Conservation (phyloP, 1,140 invertebrate species). For the Mizuhopecten yessoensis region DNA sequence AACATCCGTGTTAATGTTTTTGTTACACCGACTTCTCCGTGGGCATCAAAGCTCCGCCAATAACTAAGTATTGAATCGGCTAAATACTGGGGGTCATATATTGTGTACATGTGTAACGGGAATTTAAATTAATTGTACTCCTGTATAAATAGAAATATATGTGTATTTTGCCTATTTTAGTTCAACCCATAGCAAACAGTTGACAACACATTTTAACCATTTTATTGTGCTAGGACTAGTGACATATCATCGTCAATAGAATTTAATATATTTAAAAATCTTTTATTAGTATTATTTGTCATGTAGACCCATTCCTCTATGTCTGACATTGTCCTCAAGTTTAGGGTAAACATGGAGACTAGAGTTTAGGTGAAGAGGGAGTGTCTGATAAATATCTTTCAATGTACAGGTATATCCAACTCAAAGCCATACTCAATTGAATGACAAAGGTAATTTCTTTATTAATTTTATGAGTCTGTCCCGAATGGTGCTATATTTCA, state of each 20-base stretch:
- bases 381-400: not conserved
- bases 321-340: not conserved
- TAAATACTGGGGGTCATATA: not conserved
- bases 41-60: not conserved
- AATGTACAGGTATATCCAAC: not conserved
- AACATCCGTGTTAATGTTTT: not conserved
- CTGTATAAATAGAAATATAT: not conserved
- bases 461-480: not conserved
- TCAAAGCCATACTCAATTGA: not conserved
- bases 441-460: not conserved
- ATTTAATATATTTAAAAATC: slow-evolving; percentile 15
- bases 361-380: not conserved
- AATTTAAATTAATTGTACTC: slow-evolving; percentile 4
- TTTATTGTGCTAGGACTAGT: not conserved
- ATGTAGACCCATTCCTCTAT: not conserved
- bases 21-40: not conserved
- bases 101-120: not conserved
- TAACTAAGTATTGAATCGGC: not conserved
- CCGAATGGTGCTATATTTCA: not conserved
- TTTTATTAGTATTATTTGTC: not conserved
- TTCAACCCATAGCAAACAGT: slow-evolving; percentile 22
- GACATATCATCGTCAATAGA: slow-evolving; percentile 21
- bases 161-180: slow-evolving; percentile 8
- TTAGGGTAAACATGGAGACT: not conserved
- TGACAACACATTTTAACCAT: not conserved